Base-by-base conservation (phyloP, 2,888 invertebrate species). In the Ichneumon xanthorius region DNA sequence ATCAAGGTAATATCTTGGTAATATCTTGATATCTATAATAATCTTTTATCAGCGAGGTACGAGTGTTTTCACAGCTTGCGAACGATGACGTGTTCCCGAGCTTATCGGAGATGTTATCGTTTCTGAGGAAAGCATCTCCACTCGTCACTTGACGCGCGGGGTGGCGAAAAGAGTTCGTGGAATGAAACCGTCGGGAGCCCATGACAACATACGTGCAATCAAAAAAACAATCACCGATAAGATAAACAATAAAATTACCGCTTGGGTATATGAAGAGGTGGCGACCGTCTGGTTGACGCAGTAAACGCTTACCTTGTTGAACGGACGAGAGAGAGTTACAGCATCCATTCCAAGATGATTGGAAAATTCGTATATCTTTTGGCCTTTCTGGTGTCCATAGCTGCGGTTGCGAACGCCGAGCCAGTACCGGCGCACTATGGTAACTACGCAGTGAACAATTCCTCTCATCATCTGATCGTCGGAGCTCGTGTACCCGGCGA, bases 401-500 rank as follows among this genome's bases (percentile, higher is more conserved):
- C 26, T 14, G 58, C 58, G 11, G 58, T 58, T 22, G 22, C 14
- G 4, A 58, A 58, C 11, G 26, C 22, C 58, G 58, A 58, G 11
- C 58, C 22, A 22, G 58, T 58, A 11, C 14, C 58, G 22, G 26
- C 19, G 11, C 5, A 22, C 9, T 2, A 7, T 14, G 58, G 11
- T 22, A 11, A 2, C 4, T 22, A 22, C 22, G 22, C 58, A 1
- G 58, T 14, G 22, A 26, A 14, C 9, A 82, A 82, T 81, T 72
- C 45, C 19, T 90, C 91, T 1, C 89, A 92, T 70, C 30, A 92
- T 81, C 22, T 93, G 55, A 79, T 88, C 61, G 61, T 92, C 40
- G 93, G 92, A 11, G 22, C 7, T 37, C 89, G 92, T 26, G 7
- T 83, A 48, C 71, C 86, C 0, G 90, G 90, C 4, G 93, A 93